These are phyloP conservation scores for Alectoris magna DNA, from an alignment of 2,797 vertebrate genomes.

Conservation along the genomic window DNA sequence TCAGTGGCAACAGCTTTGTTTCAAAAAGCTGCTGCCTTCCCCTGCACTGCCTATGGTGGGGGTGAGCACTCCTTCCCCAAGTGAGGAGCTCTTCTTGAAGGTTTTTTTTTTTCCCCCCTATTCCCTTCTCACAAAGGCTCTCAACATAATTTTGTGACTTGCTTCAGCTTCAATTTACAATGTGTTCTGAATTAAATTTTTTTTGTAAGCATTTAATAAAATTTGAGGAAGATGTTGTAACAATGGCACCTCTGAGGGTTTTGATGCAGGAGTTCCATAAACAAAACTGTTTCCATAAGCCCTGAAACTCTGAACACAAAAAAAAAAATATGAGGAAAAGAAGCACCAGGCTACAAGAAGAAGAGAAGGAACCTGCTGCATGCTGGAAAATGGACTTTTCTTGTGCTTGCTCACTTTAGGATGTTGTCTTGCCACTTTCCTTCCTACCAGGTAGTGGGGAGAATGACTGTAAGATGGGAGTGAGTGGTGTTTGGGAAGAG, in stretches of 20 bases:
- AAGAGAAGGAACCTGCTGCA: neutral
- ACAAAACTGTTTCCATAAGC: neutral
- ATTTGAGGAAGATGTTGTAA: slow-evolving; percentile 45
- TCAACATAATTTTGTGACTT: neutral
- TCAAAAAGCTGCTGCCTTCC: neutral
- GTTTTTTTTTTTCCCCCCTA: neutral
- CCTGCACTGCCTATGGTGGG: neutral
- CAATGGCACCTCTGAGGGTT: neutral
- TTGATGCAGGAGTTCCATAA: neutral
- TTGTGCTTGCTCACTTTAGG: neutral
- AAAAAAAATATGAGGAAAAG: neutral
- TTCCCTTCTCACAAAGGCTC: neutral
- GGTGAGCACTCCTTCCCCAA: neutral
- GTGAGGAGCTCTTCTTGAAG: neutral
- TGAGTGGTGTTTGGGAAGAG: neutral
- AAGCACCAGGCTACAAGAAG: neutral
- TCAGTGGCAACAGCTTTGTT: neutral
- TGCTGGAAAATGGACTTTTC: neutral
- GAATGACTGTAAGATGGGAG: neutral
- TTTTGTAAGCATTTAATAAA: slow-evolving; percentile 76
- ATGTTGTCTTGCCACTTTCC: neutral
- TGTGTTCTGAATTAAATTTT: slow-evolving; percentile 17
- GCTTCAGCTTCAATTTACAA: slow-evolving; percentile 49
- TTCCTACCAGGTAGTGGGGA: neutral
- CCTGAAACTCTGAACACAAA: neutral